phyloP scores from a whole-genome alignment of 2,113 vertebrate genomes.

The Myocastor coypus region DNA sequence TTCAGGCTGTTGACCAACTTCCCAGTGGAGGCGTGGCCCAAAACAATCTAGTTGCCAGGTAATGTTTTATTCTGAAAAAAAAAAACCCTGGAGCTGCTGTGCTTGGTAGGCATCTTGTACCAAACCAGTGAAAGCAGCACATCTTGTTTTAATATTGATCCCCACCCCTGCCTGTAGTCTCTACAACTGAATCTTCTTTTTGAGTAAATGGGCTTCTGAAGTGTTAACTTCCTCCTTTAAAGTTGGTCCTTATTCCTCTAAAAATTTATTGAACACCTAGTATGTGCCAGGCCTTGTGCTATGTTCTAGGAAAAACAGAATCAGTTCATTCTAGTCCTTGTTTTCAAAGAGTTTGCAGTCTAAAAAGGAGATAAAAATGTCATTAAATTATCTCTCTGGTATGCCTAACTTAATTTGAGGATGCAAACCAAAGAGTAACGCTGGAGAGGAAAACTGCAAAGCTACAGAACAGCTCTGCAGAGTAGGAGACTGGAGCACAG shows the following conservation, averaged over 20 bases:
- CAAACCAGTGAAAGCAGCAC: not conserved
- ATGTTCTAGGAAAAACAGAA: not conserved
- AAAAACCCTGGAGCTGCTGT: not conserved
- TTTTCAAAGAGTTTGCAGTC: not conserved
- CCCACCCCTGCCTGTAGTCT: not conserved
- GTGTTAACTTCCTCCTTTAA: not conserved
- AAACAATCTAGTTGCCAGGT: not conserved
- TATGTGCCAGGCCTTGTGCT: conserved; percentile 54
- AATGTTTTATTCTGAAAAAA: not conserved
- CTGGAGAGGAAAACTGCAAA: no score
- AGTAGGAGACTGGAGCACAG: not conserved
- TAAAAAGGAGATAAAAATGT: not conserved
- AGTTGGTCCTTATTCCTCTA: not conserved
- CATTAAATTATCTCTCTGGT: not conserved
- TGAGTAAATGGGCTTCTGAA: not conserved
- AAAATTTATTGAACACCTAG: not conserved
- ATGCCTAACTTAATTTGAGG: accelerated
- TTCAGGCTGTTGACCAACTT: accelerated
- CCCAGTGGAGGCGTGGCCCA: not conserved
- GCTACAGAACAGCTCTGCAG: no score
- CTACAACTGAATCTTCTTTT: not conserved
- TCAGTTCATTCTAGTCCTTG: not conserved
- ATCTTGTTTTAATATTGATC: not conserved
- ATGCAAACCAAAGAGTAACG: accelerated
- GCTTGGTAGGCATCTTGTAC: not conserved